phyloP scores from a whole-genome alignment of 2,113 vertebrate genomes.

The Sturnus vulgaris region DNA sequence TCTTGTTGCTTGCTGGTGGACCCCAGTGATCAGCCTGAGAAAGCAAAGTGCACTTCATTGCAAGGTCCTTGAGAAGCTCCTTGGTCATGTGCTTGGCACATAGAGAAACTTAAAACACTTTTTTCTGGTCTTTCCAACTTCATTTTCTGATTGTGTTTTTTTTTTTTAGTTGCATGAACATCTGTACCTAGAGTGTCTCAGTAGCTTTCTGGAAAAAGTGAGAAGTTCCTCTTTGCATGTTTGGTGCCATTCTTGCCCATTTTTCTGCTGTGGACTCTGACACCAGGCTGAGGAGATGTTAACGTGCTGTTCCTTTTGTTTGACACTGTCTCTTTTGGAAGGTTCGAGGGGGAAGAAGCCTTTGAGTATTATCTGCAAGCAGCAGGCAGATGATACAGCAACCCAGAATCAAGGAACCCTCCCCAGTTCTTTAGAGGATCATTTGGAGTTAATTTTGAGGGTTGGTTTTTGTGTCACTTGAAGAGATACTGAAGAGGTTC shows the following conservation, averaged over 20 bases:
- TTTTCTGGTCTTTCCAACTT: background rate
- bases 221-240: background rate
- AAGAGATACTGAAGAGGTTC: background rate
- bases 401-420: background rate
- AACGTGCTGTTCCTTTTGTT: background rate
- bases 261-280: background rate
- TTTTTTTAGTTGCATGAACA: background rate
- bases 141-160: background rate
- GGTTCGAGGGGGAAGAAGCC: background rate
- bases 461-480: background rate
- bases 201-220: background rate
- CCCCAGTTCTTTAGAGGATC: background rate
- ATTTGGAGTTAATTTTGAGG: conserved; percentile 31
- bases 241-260: background rate
- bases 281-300: background rate
- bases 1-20: background rate
- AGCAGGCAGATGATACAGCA: background rate
- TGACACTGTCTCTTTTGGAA: conserved; percentile 3
- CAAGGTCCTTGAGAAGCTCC: background rate
- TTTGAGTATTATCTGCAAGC: background rate
- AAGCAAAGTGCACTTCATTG: background rate
- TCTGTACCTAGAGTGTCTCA: background rate
- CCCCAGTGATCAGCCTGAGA: background rate
- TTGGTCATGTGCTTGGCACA: background rate
- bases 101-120: background rate